Conservation (phyloP, 2,797 vertebrate genomes). For the Rallus crepitans region DNA sequence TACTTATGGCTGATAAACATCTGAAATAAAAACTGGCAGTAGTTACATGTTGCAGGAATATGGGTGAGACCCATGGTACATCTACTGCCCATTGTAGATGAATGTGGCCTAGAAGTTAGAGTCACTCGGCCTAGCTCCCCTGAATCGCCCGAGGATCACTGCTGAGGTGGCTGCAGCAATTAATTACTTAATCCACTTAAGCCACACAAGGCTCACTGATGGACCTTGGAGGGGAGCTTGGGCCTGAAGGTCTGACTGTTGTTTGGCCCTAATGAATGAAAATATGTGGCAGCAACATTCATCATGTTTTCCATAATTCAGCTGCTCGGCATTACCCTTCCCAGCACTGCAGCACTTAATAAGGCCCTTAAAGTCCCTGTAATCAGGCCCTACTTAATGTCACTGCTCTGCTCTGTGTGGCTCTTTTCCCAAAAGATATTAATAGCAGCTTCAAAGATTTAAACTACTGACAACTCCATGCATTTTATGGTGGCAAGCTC, state of each 20-base stretch:
- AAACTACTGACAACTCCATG: conserved; percentile 7
- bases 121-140: background rate
- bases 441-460: conserved; percentile 10
- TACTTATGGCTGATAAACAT: background rate
- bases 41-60: background rate
- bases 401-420: background rate
- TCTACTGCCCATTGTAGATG: rapidly evolving
- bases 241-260: background rate
- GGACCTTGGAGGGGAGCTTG: background rate
- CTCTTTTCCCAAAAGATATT: background rate
- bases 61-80: background rate
- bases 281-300: background rate
- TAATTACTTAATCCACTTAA: background rate
- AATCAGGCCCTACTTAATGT: background rate
- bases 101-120: background rate
- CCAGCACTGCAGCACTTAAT: background rate
- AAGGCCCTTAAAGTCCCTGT: background rate
- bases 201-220: background rate
- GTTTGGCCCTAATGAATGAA: background rate
- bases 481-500: background rate
- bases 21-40: background rate
- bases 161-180: background rate
- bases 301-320: background rate
- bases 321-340: background rate
- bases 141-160: background rate